A percentile compares a stretch with the other conserved stretches of the same genome.
These are phyloP conservation scores for Macrostomum lignano DNA, from an alignment of 1,140 invertebrate species.

Conservation along the genomic window DNA sequence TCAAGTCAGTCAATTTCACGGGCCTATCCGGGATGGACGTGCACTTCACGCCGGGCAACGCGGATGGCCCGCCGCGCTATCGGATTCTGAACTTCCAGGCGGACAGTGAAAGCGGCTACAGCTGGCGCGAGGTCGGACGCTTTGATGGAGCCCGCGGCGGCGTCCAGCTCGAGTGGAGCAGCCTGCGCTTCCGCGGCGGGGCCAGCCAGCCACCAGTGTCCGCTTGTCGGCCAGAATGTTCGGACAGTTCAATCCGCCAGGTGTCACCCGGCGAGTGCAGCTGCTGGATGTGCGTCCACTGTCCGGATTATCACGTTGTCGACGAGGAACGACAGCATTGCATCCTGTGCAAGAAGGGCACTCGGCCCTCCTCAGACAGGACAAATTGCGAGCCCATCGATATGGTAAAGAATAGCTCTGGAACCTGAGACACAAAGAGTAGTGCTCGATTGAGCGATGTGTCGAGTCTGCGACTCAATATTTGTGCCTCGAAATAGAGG, in stretches of 20 bases:
- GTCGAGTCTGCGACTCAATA: too few species aligned
- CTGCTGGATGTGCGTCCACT: constrained; percentile 84
- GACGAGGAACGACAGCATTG: constrained; percentile 45
- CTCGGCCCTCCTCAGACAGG: constrained; percentile 44
- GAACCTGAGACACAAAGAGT: too few species aligned
- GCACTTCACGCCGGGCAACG: constrained; percentile 39
- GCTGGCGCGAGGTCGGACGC: constrained; percentile 41
- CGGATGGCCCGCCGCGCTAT: constrained; percentile 67
- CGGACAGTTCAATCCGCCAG: constrained; percentile 56
- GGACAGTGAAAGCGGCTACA: constrained; percentile 38
- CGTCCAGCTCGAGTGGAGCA: too few species aligned
- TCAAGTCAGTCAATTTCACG: too few species aligned
- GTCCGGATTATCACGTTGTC: constrained; percentile 50
- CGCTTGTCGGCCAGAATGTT: constrained; percentile 55
- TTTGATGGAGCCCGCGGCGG: too few species aligned
- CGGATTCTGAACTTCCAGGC: constrained; percentile 81
- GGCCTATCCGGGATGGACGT: constrained; percentile 62
- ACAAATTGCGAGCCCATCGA: constrained; percentile 45
- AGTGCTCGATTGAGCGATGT: too few species aligned
- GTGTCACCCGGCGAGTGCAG: constrained; percentile 65
- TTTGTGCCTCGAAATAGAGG: too few species aligned
- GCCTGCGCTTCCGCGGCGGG: constrained; percentile 23
- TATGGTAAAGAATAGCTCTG: constrained; percentile 53
- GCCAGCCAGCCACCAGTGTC: constrained; percentile 48
- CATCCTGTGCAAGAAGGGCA: constrained; percentile 45